Conservation (phyloP, 2,888 invertebrate species). For the Troilus luridus region DNA sequence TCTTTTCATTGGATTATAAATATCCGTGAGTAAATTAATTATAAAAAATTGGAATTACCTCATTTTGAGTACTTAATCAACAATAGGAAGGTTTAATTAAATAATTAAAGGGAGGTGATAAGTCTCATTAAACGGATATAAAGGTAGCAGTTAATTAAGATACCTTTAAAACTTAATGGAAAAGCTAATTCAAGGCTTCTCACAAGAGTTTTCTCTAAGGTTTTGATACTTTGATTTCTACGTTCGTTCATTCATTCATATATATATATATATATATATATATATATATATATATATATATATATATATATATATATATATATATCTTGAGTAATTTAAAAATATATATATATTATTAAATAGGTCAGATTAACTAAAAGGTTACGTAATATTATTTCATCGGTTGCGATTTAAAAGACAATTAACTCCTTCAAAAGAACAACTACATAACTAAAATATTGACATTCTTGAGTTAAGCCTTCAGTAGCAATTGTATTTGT, state of each 20-base stretch:
- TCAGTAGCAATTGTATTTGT: too few species aligned
- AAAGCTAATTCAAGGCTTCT: background rate
- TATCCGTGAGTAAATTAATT: background rate
- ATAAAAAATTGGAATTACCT: background rate
- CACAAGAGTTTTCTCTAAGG: background rate
- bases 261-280: background rate
- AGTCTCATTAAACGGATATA: slow-evolving; percentile 15
- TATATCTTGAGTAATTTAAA: too few species aligned
- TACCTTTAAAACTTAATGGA: slow-evolving; percentile 1
- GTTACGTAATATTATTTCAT: background rate
- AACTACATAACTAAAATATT: too few species aligned
- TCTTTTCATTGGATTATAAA: too few species aligned
- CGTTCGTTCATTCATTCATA: too few species aligned
- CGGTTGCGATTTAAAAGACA: too few species aligned
- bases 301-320: too few species aligned
- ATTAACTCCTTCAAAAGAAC: too few species aligned
- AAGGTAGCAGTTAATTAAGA: background rate
- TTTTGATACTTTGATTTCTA: background rate
- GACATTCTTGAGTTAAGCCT: too few species aligned
- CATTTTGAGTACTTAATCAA: background rate
- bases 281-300: too few species aligned
- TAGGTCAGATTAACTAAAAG: background rate
- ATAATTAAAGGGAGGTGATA: slow-evolving; percentile 13
- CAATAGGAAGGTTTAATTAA: background rate
- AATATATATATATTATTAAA: background rate